Conservation (phyloP, 2,888 invertebrate species). For the Aphodius granarius region DNA sequence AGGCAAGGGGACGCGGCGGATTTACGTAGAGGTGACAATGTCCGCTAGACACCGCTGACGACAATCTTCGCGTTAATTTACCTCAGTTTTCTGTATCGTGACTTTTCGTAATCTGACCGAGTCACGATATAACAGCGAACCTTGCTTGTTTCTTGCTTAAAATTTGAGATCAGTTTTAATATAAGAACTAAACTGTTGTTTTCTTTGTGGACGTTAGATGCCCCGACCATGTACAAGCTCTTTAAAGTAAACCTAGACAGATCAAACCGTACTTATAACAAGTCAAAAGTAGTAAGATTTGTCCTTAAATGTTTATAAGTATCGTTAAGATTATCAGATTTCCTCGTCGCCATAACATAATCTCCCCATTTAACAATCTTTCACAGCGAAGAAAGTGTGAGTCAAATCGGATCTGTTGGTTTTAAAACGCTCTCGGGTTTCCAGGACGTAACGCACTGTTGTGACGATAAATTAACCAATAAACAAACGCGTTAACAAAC, state of each 20-base stretch:
- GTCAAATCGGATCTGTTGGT: background rate
- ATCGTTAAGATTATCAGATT: background rate
- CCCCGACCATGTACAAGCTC: too few species aligned
- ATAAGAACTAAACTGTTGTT: background rate
- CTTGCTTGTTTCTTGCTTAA: background rate
- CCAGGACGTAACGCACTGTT: background rate
- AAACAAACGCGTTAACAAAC: conserved; percentile 42
- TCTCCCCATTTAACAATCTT: background rate
- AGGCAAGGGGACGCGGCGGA: background rate
- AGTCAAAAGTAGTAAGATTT: background rate
- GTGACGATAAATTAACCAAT: conserved; percentile 37
- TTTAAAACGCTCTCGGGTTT: background rate
- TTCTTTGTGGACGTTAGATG: too few species aligned
- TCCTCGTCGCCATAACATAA: background rate
- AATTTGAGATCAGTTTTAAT: background rate
- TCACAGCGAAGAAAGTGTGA: background rate
- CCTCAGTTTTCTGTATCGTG: background rate
- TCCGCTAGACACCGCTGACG: background rate
- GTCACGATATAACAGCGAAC: background rate
- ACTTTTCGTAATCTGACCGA: background rate
- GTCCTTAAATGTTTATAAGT: background rate
- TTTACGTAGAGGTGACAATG: background rate
- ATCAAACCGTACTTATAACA: too few species aligned
- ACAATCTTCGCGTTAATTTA: background rate
- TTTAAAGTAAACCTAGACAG: too few species aligned